Percentiles rank a stretch among this genome's conserved stretches.
These are phyloP conservation scores for Lacerta viridis DNA, from an alignment of 2,797 vertebrate species.

Conservation along the genomic window DNA sequence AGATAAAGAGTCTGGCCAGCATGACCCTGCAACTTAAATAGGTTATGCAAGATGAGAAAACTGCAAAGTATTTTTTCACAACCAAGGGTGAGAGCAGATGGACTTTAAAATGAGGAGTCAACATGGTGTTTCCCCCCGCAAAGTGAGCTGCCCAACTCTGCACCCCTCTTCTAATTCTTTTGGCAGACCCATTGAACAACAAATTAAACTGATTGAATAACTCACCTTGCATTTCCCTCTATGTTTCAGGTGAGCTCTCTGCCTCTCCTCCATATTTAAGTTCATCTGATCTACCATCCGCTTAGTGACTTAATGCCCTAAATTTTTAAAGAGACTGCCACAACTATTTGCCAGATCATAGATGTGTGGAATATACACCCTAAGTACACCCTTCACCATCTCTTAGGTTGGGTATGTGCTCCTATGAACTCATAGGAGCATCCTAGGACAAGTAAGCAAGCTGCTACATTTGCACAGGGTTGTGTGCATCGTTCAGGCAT, in stretches of 20 bases:
- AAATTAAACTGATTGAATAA: neutral
- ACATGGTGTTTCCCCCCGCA: no score
- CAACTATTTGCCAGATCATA: neutral
- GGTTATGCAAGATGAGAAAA: neutral
- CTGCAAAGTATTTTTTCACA: neutral
- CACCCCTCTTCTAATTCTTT: neutral
- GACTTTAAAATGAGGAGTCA: neutral
- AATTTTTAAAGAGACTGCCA: neutral
- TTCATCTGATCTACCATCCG: neutral
- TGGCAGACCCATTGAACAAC: neutral
- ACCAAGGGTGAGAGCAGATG: neutral
- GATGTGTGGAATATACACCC: neutral
- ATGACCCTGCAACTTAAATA: neutral
- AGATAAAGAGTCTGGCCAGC: neutral
- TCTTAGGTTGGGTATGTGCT: neutral
- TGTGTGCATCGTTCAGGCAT: neutral
- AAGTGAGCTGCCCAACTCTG: neutral
- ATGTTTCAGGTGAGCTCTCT: neutral
- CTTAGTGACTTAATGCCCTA: neutral
- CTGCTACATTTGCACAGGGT: neutral
- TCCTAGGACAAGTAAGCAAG: neutral
- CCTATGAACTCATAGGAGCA: no score
- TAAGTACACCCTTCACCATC: neutral
- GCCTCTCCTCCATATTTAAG: neutral
- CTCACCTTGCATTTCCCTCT: neutral